A percentile compares a stretch with the other conserved stretches of the same genome.
These are phyloP conservation scores for Corythaixoides concolor DNA, from an alignment of 2,113 vertebrate genomes.

Conservation along the genomic window DNA sequence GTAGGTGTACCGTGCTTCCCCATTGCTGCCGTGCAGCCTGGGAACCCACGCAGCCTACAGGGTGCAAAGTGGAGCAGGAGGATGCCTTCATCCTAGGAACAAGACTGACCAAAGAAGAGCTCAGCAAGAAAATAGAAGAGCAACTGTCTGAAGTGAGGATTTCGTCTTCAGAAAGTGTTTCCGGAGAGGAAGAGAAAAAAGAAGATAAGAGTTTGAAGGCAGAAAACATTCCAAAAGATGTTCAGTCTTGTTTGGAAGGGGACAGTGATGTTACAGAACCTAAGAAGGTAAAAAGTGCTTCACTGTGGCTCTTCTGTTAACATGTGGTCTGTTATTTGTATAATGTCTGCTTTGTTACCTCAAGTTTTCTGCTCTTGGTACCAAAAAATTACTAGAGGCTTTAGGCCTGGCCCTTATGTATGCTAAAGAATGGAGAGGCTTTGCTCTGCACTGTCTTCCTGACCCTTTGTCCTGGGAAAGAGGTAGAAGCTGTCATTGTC, in stretches of 20 bases:
- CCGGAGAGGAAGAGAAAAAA: not conserved
- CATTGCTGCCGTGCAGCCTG: not conserved
- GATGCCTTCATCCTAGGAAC: not conserved
- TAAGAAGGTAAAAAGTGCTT: slow-evolving; percentile 39
- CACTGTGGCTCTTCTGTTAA: not conserved
- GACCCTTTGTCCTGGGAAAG: not conserved
- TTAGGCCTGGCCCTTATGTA: not conserved
- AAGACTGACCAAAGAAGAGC: not conserved
- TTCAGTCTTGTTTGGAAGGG: not conserved
- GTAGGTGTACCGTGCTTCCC: not conserved
- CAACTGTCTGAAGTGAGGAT: slow-evolving; percentile 2
- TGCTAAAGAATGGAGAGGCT: not conserved
- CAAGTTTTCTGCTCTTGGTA: not conserved
- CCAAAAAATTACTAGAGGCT: not conserved
- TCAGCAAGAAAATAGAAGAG: slow-evolving; percentile 23
- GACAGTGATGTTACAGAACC: not conserved
- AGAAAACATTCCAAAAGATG: not conserved
- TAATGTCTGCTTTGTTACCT: not conserved
- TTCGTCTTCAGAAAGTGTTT: not conserved
- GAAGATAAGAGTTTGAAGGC: not conserved
- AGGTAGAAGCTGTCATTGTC: not conserved
- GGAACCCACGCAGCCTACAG: not conserved
- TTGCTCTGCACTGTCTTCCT: not conserved
- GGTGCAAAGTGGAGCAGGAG: not conserved
- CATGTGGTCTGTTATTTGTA: not conserved